These are phyloP conservation scores for Scomber scombrus DNA, from an alignment of 2,113 vertebrate species.

Conservation along the genomic window DNA sequence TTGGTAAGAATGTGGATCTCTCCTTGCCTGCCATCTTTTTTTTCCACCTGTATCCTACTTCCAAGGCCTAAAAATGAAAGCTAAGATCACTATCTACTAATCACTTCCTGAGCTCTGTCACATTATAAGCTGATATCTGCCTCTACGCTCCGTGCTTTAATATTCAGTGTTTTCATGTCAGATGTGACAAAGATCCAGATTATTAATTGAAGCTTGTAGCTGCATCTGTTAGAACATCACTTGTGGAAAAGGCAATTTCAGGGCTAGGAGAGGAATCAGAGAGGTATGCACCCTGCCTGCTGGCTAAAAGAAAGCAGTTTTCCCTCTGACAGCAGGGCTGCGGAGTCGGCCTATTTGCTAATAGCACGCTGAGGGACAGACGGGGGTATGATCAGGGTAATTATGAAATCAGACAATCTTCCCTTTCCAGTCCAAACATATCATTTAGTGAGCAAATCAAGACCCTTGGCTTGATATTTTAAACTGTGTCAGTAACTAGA, in stretches of 20 bases:
- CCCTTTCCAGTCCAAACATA: constrained; percentile 78
- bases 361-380: constrained; percentile 72
- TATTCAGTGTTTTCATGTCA: constrained; percentile 48
- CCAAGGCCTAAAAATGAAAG: neutral
- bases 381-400: constrained; percentile 77
- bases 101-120: neutral
- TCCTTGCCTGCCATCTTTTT: constrained; percentile 1
- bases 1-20: neutral
- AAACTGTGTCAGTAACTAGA: constrained; percentile 38
- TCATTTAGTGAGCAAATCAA: constrained; percentile 73
- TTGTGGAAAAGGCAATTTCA: constrained; percentile 44
- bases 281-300: constrained; percentile 45
- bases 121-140: neutral
- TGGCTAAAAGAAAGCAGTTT: constrained; percentile 31
- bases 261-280: constrained; percentile 27
- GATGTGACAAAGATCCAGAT: constrained; percentile 27
- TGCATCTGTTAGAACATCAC: neutral
- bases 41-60: constrained; percentile 2
- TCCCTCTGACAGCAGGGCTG: constrained; percentile 54
- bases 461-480: constrained; percentile 50
- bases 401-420: constrained; percentile 79
- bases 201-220: constrained; percentile 38
- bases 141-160: neutral
- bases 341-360: constrained; percentile 58
- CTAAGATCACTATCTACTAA: neutral